Conservation (phyloP, 2,888 invertebrate genomes). For the Formica aserva region DNA sequence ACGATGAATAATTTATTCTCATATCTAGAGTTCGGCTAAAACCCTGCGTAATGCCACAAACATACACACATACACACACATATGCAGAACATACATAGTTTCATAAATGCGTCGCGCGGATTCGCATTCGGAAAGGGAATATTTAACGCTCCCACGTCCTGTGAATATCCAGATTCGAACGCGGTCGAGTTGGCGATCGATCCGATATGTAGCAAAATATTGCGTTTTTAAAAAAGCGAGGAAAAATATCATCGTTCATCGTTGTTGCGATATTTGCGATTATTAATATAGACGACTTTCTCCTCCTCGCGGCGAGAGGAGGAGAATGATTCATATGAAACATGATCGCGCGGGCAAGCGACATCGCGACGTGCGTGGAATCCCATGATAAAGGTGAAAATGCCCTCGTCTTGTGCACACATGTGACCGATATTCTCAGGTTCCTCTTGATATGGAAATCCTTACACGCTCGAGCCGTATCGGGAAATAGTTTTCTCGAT, state of each 20-base stretch:
- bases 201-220: neutral
- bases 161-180: slow-evolving; percentile 9
- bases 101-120: neutral
- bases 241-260: neutral
- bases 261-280: neutral
- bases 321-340: slow-evolving; percentile 24
- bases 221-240: neutral
- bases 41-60: neutral
- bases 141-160: neutral
- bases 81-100: neutral
- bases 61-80: neutral
- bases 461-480: neutral
- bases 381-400: slow-evolving; percentile 11
- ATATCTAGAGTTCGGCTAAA: neutral
- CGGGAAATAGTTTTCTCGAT: slow-evolving; percentile 21
- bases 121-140: slow-evolving; percentile 34
- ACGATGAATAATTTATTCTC: slow-evolving; percentile 42
- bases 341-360: slow-evolving; percentile 34
- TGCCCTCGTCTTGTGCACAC: neutral
- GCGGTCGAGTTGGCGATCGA: neutral
- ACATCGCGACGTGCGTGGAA: slow-evolving; percentile 34
- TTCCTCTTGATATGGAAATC: slow-evolving; percentile 1
- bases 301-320: neutral
- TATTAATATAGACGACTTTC: slow-evolving; percentile 14
- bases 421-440: slow-evolving; percentile 19